Base-by-base conservation (phyloP, 2,797 vertebrate species). In the Protonibea diacanthus region DNA sequence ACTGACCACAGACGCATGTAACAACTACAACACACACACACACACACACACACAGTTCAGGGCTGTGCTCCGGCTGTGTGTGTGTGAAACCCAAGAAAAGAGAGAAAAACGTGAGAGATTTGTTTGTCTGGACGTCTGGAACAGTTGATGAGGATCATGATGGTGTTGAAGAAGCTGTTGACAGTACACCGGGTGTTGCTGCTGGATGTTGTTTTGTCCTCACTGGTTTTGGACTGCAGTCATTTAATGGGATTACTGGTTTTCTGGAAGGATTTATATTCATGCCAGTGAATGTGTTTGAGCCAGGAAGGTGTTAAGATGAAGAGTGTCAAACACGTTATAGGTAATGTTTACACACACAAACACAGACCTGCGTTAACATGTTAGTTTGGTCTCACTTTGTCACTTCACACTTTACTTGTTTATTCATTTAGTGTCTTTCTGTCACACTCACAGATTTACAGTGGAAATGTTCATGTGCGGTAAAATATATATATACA, bases 311-410 rank as follows among this genome's bases (percentile, higher is more conserved):
- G 47, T 61, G 42, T 40, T 44, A 38, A 29, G 70, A 89, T 91
- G 90, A 92, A 81, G 84, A 77, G 76, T 18, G 77, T 84, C 73
- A 86, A 55, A 75, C 78, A 90, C 65, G 47, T 90, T 58, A 86
- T 89, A 80, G 91, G 91, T 93, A 93, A 87, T 29, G 49, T 48
- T 47, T 52, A 64, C 40, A 52, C 45, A 61, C 27, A 71, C 48
- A 55, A 55, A 45, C 25, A 59, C 58, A 73, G 42, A 48, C 70
- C 18, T 55, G 49, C 15, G 21, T 15, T 15, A 48, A 38, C n/a
- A 61, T 17, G 9, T 52, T 17, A 27, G 12, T 40, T 23, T 60
- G 40, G 33, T 53, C 45, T 51, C 42, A 42, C 42, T 42, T 42
- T 53, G 13, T 60, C 12, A 38, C 17, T 14, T 44, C 23, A 33